Evolutionary conservation across 23 tunicate species (phyloP), one percentile per base, ranked within the genome.

Genomic region (Phallusia fumigata): DNA sequence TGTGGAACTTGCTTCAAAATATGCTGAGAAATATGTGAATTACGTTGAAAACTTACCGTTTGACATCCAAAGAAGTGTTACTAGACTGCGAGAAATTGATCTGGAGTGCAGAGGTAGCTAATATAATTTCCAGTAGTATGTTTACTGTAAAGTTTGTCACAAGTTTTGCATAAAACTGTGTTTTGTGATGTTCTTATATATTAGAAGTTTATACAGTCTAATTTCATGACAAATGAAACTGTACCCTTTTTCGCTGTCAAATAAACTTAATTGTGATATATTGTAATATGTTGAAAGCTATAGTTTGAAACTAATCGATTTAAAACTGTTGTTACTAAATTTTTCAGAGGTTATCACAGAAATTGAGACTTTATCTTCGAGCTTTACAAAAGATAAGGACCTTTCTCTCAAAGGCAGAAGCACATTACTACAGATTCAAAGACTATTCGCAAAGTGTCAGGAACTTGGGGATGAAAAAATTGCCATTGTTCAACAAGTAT

Each of bases 391-490:
- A 35, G 91, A 87, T 24, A 86, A 73, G 30, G 88, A 87, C 24
- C 21, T 74, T 2, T 77, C 34, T 10, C 35, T 73, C 30, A 78
- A 69, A 65, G 51, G 74, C 32, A 77, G 93, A 79, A 30, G 65
- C 11, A 74, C 31, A 53, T 80, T 92, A 49, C 36, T 92, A 6
- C 83, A 82, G 64, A 92, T 92, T 33, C 97, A 86, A 75, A 36
- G 91, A 18, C 36, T 83, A 12, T 84, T 92, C 15, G 88, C 85
- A 0, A 79, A 76, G 12, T 92, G 91, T 53, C 86, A 87, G 76
- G 97, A 92, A 80, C 65, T 92, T 6, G 97, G 97, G n/a, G 97
- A 92, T 83, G 97, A 92, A 84, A 92, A 92, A 45, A 92, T 92
- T 22, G 53, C 91, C 33, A 86, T 92, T 0, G 91, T 87, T 15